Percentiles rank a stretch among this genome's conserved stretches.
Evolutionary conservation across 2,113 vertebrate species (phyloP).

Genomic region (Megaleporinus macrocephalus): DNA sequence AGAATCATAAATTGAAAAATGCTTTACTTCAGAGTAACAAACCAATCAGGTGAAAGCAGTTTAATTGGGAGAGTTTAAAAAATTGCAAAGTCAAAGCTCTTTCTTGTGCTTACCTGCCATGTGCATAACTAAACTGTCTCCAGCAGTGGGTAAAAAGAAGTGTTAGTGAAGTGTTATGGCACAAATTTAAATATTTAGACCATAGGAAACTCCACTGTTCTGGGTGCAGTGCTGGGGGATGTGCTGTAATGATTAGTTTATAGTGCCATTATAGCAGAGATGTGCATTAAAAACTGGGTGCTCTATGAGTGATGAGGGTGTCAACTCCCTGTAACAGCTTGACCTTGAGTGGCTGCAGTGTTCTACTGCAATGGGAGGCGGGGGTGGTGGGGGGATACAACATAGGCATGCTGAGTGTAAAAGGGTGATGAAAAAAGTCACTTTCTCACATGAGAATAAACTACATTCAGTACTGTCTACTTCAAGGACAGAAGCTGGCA

Average conservation of each 20-base stretch:
- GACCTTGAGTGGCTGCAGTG: slow-evolving; percentile 54
- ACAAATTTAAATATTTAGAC: slow-evolving; percentile 14
- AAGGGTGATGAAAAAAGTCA: slow-evolving; percentile 17
- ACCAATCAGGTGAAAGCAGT: background rate
- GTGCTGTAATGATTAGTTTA: slow-evolving; percentile 38
- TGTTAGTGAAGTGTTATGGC: background rate
- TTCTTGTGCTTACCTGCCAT: background rate
- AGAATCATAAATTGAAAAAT: background rate
- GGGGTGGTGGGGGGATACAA: background rate
- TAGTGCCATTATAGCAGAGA: slow-evolving; percentile 35
- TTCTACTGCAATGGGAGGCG: slow-evolving; percentile 2
- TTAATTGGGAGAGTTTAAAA: background rate
- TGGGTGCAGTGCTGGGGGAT: background rate
- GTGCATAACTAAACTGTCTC: slow-evolving; percentile 13
- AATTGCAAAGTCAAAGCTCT: background rate
- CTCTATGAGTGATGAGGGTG: slow-evolving; percentile 47
- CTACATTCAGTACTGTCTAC: slow-evolving; percentile 25
- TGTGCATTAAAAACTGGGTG: slow-evolving; percentile 49
- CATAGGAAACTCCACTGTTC: background rate
- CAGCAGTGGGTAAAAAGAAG: background rate
- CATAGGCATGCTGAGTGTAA: background rate
- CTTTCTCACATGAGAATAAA: slow-evolving; percentile 23
- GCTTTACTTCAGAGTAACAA: background rate
- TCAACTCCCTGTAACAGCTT: slow-evolving; percentile 45
- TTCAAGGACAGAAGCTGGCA: slow-evolving; percentile 36